phyloP scores from a whole-genome alignment of 2,113 vertebrate genomes.

The Nicator chloris region DNA sequence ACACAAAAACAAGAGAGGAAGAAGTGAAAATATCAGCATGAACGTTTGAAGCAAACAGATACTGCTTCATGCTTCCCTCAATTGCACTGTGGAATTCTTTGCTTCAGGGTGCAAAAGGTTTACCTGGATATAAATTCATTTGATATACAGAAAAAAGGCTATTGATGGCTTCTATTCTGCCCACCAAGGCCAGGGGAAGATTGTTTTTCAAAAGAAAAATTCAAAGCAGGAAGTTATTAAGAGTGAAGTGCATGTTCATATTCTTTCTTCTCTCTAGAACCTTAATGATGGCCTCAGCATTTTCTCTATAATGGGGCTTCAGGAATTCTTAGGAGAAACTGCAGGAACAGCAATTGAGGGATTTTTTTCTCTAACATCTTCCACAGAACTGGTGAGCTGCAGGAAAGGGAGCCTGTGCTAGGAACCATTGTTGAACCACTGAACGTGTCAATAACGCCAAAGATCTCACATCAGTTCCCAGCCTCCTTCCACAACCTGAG shows the following conservation, averaged over 20 bases:
- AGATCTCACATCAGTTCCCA: not conserved
- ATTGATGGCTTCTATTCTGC: not conserved
- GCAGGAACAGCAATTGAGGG: not conserved
- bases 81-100: not conserved
- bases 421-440: not conserved
- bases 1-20: not conserved
- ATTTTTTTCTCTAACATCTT: not conserved
- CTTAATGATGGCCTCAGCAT: not conserved
- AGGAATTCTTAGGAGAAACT: not conserved
- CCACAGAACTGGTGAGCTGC: not conserved
- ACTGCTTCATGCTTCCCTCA: not conserved
- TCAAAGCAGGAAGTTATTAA: not conserved
- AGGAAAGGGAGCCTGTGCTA: not conserved
- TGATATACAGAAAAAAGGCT: not conserved
- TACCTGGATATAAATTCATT: not conserved
- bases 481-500: not conserved
- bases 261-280: not conserved
- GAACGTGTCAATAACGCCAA: not conserved
- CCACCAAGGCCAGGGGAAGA: not conserved
- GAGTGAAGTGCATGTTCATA: not conserved
- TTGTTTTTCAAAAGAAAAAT: not conserved
- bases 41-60: not conserved
- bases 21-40: not conserved
- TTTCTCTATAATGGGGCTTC: not conserved
- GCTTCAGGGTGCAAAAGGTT: not conserved